These are phyloP conservation scores for Maniola jurtina DNA, from an alignment of 1,140 invertebrate species.

Conservation along the genomic window DNA sequence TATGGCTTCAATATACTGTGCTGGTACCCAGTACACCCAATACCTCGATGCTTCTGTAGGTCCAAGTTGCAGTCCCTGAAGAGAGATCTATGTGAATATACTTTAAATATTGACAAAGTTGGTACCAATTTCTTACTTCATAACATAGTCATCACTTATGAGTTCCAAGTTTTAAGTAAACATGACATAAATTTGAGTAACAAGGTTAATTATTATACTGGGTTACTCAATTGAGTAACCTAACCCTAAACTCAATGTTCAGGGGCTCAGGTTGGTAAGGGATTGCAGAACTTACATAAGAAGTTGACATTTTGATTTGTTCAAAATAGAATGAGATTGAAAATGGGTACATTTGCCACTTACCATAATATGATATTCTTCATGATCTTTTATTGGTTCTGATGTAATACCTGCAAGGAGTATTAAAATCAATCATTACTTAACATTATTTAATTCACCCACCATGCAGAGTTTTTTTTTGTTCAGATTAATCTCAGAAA, in stretches of 20 bases:
- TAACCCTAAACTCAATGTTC: too few relatives aligned
- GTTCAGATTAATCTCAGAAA: too few relatives aligned
- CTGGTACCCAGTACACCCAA: slow-evolving; percentile 97
- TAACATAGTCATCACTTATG: too few relatives aligned
- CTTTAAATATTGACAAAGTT: too few relatives aligned
- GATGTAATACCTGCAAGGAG: slow-evolving; percentile 73
- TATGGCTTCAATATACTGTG: slow-evolving; percentile 94
- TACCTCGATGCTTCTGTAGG: slow-evolving; percentile 93
- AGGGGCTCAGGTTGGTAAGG: too few relatives aligned
- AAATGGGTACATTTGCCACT: slow-evolving; percentile 34
- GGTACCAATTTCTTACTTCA: too few relatives aligned
- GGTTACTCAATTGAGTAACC: neutral
- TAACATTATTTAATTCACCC: too few relatives aligned
- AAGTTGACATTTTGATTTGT: neutral
- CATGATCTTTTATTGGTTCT: slow-evolving; percentile 93
- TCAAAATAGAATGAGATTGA: neutral
- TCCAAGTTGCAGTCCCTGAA: slow-evolving; percentile 90
- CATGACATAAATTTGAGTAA: too few relatives aligned
- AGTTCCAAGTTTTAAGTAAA: too few relatives aligned
- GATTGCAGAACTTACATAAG: too few relatives aligned
- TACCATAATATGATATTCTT: slow-evolving; percentile 97
- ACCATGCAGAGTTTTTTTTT: too few relatives aligned
- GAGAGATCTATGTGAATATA: slow-evolving; percentile 7
- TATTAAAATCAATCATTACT: too few relatives aligned
- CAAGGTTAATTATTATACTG: slow-evolving; percentile 3